Conservation (phyloP, 2,888 invertebrate genomes). For the Bugulina stolonifera region DNA sequence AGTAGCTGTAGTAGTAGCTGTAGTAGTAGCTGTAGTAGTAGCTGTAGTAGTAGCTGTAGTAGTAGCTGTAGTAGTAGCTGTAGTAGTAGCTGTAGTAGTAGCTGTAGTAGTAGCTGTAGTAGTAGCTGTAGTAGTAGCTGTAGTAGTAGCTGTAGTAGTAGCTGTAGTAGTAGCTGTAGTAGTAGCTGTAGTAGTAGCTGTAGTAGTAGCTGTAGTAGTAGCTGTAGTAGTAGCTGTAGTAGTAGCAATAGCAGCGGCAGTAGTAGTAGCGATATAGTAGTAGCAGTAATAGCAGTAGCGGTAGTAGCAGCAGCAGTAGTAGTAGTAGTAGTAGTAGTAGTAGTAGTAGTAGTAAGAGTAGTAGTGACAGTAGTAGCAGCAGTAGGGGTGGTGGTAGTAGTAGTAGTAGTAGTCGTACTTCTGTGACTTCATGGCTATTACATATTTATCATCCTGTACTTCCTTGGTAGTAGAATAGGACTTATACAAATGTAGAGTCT, state of each 20-base stretch:
- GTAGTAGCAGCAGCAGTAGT: conserved; percentile 12
- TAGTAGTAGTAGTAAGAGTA: no score
- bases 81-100: conserved; percentile 8
- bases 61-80: conserved; percentile 3
- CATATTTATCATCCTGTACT: no score
- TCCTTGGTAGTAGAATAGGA: no score
- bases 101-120: conserved; percentile 3
- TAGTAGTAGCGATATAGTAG: no score
- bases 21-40: conserved; percentile 8
- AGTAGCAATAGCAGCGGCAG: conserved; percentile 12
- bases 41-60: conserved; percentile 3
- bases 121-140: conserved; percentile 3
- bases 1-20: conserved; percentile 3
- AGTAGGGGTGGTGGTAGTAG: no score
- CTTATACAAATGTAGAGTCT: no score
- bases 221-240: not conserved
- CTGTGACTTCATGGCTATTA: no score
- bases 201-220: conserved; percentile 8
- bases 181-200: conserved; percentile 3
- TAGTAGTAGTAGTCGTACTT: no score
- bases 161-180: conserved; percentile 3
- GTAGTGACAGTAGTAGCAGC: no score
- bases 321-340: conserved; percentile 12
- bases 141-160: conserved; percentile 8
- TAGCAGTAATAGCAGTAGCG: no score